These are phyloP conservation scores for Thalassophryne amazonica DNA, from an alignment of 2,797 vertebrate species.

Conservation along the genomic window DNA sequence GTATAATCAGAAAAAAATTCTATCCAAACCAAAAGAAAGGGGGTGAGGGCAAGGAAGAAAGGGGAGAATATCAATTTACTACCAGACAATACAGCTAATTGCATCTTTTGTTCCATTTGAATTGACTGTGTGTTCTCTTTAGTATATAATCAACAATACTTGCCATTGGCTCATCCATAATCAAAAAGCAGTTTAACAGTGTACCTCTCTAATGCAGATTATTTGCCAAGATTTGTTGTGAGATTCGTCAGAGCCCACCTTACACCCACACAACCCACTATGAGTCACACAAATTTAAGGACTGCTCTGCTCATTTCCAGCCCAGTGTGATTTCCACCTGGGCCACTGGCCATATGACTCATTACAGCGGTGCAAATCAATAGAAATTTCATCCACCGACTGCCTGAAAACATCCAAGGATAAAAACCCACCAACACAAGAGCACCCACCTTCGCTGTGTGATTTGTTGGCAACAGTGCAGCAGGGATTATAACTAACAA, in stretches of 20 bases:
- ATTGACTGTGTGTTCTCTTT: too few relatives aligned
- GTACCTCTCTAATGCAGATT: too few relatives aligned
- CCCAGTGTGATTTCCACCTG: conserved; percentile 29
- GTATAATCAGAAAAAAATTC: too few relatives aligned
- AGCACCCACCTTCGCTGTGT: conserved; percentile 12
- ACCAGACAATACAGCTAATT: too few relatives aligned
- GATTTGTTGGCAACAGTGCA: conserved; percentile 27
- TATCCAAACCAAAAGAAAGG: too few relatives aligned
- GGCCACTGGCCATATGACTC: conserved; percentile 26
- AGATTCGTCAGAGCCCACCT: neutral
- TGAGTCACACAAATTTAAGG: conserved; percentile 22
- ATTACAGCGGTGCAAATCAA: conserved; percentile 48
- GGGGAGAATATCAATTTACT: too few relatives aligned
- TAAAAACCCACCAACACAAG: conserved; percentile 28
- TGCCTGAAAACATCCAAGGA: conserved; percentile 36
- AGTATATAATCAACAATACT: too few relatives aligned
- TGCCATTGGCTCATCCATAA: too few relatives aligned
- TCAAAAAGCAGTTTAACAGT: too few relatives aligned
- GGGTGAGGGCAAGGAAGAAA: too few relatives aligned
- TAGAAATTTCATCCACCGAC: conserved; percentile 37
- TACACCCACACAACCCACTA: neutral
- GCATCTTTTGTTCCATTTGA: too few relatives aligned
- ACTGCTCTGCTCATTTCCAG: conserved; percentile 27
- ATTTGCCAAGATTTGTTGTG: neutral
- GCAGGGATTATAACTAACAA: conserved; percentile 36